Evolutionary conservation across 2,797 vertebrate species (phyloP), one percentile per base, ranked within the genome.

Genomic region (Moxostoma hubbsi): DNA sequence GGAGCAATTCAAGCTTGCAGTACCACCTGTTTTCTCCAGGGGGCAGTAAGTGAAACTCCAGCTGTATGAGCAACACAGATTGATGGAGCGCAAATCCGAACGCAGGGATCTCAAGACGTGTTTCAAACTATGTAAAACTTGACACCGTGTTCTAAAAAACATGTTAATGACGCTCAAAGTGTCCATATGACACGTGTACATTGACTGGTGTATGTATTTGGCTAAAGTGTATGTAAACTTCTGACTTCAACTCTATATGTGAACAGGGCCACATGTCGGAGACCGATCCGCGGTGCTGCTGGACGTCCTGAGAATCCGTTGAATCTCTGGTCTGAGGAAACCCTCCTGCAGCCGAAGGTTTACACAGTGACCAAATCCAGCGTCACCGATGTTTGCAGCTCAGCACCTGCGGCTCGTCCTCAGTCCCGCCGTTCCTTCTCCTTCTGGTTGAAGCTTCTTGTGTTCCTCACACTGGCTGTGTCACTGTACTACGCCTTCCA

Each of bases 261-360:
- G 9, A 49, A n/a, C 87, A 99, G 97, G 53, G 97, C 95, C 85
- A 96, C 95, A 81, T 98, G 97, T 87, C 95, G 97, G 81, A 94
- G 92, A 81, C 96, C 97, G 43, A 99, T 99, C 83, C 94, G 91
- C 87, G 97, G 97, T 74, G 97, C 97, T 16, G 96, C 97, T 9
- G 95, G 94, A 6, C 94, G 96, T 16, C 95, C 97, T 0, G 61
- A 96, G 81, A 92, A 90, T 15, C 81, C 68, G 0, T 72, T 82
- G 77, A 94, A 96, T 88, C 94, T 95, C 89, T 94, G 93, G 90
- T 87, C 94, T 45, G 91, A 95, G 8, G 93, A 96, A 59, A 88
- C 91, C 36, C 88, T 90, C 70, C 66, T 90, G 15, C 87, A 87
- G 8, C 88, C 87, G 59, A 83, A 54, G 13, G 67, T 82, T 73